Evolutionary conservation across 1,140 invertebrate species (phyloP).

Genomic region (Hermatobates lingyangjiaoensis): DNA sequence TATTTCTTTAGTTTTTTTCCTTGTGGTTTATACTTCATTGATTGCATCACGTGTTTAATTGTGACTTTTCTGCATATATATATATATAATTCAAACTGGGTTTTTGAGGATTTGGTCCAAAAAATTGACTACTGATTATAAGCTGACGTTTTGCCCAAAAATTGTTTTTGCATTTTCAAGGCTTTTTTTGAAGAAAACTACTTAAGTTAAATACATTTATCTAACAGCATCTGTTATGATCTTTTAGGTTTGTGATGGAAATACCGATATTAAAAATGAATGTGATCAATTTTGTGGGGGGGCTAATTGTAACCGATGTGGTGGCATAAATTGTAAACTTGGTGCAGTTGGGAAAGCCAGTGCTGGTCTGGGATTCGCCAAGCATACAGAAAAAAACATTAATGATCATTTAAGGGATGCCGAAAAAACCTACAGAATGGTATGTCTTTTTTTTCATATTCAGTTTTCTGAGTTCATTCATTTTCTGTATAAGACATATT

Average conservation of each 20-base stretch:
- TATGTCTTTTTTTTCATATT: conserved; percentile 21
- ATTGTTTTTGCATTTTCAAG: no score
- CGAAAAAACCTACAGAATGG: conserved; percentile 39
- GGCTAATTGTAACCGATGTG: conserved; percentile 79
- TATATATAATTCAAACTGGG: not conserved
- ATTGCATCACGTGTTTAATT: no score
- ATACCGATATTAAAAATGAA: conserved; percentile 37
- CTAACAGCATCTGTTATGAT: not conserved
- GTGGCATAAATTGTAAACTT: conserved; percentile 69
- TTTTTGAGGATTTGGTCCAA: no score
- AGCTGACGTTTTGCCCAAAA: no score
- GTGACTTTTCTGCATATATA: no score
- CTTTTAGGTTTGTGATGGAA: conserved; percentile 65
- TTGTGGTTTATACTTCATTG: no score
- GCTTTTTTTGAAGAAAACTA: no score
- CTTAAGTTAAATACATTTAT: no score
- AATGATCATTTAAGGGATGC: conserved; percentile 62
- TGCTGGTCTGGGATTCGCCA: conserved; percentile 64
- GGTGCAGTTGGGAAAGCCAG: conserved; percentile 74
- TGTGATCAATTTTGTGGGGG: conserved; percentile 86
- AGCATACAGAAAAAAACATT: conserved; percentile 60
- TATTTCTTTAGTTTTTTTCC: no score
- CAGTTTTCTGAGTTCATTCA: not conserved
- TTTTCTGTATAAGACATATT: conserved; percentile 3
- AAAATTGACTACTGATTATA: no score